Evolutionary conservation across 2,113 vertebrate species (phyloP), one percentile per base, ranked within the genome.

Genomic region (Tylochromis polylepis): DNA sequence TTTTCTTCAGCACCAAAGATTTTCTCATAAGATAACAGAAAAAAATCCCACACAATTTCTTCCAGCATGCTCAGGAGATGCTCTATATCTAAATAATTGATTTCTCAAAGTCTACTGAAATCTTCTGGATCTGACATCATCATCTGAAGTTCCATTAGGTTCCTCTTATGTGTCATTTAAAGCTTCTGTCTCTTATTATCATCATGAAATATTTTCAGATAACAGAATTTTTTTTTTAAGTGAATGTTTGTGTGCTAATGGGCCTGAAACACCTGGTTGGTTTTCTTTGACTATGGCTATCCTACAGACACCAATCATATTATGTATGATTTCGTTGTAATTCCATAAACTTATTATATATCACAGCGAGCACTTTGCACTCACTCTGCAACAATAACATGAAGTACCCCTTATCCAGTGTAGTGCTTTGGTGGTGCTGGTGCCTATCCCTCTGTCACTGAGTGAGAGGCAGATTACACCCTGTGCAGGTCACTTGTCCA

Each of bases 11-110:
- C n/a, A 14, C 27, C 31, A 70, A 62, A 38, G 56, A 6, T 79
- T 87, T 65, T 55, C 5, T 82, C 24, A 59, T 60, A 29, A 81
- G 53, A 84, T n/a, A 65, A 43, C 62, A 41, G 72, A 92, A 79
- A 85, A 92, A 41, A 24, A 24, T 29, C 38, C 67, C 15, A 49
- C 43, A 77, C n/a, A 67, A 12, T 60, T 51, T 81, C 38, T 84
- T 67, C 6, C 46, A 79, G 31, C 9, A 24, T 36, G 81, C 82
- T 80, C 11, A 82, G 59, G 91, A 79, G 84, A 93, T 16, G 49
- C 18, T 85, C 38, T 6, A 3, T 60, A 56, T 84, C 81, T 87
- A 60, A 93, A 91, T 89, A 87, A 89, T 91, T 89, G 16, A 88
- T 88, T 77, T 14, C 38, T 85, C 11, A 31, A 65, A 38, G 22